Evolutionary conservation across 2,888 invertebrate genomes (phyloP).

Genomic region (Scaptodrosophila latifasciaeformis): DNA sequence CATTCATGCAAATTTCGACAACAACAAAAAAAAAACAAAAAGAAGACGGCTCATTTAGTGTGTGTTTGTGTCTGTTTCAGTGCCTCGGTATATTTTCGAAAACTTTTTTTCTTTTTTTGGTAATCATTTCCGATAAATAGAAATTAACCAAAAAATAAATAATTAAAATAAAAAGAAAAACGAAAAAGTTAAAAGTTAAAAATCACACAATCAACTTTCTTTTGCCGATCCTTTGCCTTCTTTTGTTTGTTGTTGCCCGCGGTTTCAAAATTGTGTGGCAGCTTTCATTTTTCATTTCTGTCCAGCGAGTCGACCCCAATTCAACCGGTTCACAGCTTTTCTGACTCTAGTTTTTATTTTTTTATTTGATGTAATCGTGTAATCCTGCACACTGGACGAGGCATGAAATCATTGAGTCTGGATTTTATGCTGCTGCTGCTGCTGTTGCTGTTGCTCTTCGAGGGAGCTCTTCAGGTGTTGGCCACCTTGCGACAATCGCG

Average conservation of each 20-base stretch:
- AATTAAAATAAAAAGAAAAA: no score
- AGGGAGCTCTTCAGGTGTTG: conserved; percentile 42
- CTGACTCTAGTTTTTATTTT: conserved; percentile 46
- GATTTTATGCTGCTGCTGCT: conserved; percentile 42
- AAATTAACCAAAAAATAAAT: no score
- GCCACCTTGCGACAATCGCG: conserved; percentile 57
- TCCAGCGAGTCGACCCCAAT: conserved; percentile 15
- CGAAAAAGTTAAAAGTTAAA: neutral
- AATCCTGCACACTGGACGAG: conserved; percentile 44
- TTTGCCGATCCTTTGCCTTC: conserved; percentile 48
- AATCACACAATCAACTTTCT: conserved; percentile 35
- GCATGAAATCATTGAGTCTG: conserved; percentile 45
- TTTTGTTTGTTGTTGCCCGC: neutral
- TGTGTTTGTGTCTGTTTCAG: conserved; percentile 36
- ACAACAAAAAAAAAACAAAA: no score
- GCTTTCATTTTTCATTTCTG: conserved; percentile 49
- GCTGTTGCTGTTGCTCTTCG: conserved; percentile 20
- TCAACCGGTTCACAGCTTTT: conserved; percentile 54
- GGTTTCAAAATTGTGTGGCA: no score
- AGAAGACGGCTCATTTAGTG: no score
- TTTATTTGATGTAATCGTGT: no score
- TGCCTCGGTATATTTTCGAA: neutral
- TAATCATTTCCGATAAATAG: neutral
- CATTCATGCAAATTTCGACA: conserved; percentile 58
- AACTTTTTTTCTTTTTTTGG: neutral